phyloP scores from a whole-genome alignment of 1,140 invertebrate species.

The Subanguina moxae region DNA sequence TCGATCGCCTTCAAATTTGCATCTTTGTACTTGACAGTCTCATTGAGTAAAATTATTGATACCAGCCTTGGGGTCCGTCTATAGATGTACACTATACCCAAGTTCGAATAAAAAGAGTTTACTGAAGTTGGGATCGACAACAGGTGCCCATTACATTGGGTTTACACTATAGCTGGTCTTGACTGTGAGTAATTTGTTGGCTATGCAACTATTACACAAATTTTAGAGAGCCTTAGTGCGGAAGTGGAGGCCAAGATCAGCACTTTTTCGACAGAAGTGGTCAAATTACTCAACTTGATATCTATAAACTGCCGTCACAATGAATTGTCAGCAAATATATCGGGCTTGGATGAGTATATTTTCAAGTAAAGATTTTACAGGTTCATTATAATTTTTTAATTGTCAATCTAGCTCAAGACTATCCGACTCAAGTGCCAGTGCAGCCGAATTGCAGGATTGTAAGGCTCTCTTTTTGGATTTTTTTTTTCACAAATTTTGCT shows the following conservation, averaged over 20 bases:
- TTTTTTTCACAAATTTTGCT: not conserved
- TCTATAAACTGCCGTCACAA: constrained; percentile 32
- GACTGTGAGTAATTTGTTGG: too few relatives aligned
- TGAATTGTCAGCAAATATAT: constrained; percentile 3
- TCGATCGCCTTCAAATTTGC: too few relatives aligned
- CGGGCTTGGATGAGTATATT: constrained; percentile 28
- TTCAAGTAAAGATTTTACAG: constrained; percentile 4
- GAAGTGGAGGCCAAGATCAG: constrained; percentile 22
- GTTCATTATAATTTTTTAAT: too few relatives aligned
- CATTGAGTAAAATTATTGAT: too few relatives aligned
- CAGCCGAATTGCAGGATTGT: constrained; percentile 34
- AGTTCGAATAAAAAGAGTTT: too few relatives aligned
- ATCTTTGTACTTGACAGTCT: too few relatives aligned
- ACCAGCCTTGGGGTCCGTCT: too few relatives aligned
- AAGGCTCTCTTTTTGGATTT: constrained; percentile 12
- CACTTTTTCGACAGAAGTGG: constrained; percentile 19
- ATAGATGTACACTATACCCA: too few relatives aligned
- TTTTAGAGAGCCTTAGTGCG: constrained; percentile 19
- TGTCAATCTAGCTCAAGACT: not conserved
- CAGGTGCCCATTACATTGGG: too few relatives aligned
- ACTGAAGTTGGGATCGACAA: too few relatives aligned
- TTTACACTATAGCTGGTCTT: too few relatives aligned
- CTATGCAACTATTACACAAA: too few relatives aligned
- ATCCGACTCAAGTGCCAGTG: constrained; percentile 11
- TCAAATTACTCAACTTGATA: constrained; percentile 26